These are phyloP conservation scores for Trididemnum clinides DNA, from an alignment of 23 tunicate genomes.

Conservation along the genomic window DNA sequence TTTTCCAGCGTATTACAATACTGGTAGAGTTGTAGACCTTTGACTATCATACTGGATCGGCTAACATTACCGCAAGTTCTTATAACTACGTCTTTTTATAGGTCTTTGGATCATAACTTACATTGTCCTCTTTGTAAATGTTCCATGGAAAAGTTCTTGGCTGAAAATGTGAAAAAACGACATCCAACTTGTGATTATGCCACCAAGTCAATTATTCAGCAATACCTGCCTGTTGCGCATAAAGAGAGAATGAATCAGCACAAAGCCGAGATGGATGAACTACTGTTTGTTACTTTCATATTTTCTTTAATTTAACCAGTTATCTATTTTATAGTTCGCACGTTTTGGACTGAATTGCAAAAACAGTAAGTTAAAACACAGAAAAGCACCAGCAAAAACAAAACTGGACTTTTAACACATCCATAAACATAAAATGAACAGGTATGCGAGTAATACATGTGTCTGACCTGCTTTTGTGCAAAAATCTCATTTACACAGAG, in stretches of 20 bases:
- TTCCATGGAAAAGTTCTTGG: conserved; percentile 42
- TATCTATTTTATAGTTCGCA: not conserved
- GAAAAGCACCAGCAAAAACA: not conserved
- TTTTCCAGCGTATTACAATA: too few relatives aligned
- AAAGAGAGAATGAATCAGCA: conserved; percentile 54
- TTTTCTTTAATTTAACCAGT: not conserved
- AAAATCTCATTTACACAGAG: too few relatives aligned
- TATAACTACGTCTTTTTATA: conserved; percentile 9
- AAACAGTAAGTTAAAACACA: not conserved
- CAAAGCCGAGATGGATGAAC: conserved; percentile 62
- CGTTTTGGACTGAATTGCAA: not conserved
- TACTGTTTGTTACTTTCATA: conserved; percentile 32
- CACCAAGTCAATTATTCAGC: conserved; percentile 35
- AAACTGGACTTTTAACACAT: too few relatives aligned
- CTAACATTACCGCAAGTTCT: too few relatives aligned
- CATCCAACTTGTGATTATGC: conserved; percentile 59
- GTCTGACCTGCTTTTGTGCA: too few relatives aligned
- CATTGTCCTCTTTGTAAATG: conserved; percentile 79
- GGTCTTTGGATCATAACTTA: conserved; percentile 75
- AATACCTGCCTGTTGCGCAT: conserved; percentile 61
- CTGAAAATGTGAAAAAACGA: conserved; percentile 29
- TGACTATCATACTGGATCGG: too few relatives aligned
- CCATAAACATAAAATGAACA: too few relatives aligned
- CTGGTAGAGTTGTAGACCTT: too few relatives aligned
- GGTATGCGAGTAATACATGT: too few relatives aligned